Conservation (phyloP, 2,888 invertebrate species). For the Bugula neritina region DNA sequence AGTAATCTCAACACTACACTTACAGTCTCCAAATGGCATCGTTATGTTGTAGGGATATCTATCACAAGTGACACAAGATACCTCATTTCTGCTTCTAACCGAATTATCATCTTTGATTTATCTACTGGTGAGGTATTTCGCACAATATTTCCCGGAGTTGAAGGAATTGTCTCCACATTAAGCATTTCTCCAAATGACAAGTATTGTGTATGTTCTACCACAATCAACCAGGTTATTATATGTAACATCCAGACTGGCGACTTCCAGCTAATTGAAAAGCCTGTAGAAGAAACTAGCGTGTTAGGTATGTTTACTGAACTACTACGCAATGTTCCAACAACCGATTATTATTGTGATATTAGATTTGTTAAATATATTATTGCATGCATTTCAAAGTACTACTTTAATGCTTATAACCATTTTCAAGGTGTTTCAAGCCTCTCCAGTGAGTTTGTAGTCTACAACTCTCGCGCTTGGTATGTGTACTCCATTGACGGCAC, state of each 20-base stretch:
- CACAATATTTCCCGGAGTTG: constrained; percentile 76
- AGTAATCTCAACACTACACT: too few species aligned
- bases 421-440: constrained; percentile 64
- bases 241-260: constrained; percentile 91
- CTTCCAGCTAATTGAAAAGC: constrained; percentile 77
- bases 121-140: constrained; percentile 89
- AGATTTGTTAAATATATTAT: too few species aligned
- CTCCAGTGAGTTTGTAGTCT: constrained; percentile 70
- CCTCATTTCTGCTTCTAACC: constrained; percentile 90
- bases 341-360: too few species aligned
- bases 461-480: constrained; percentile 68
- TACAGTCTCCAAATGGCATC: too few species aligned
- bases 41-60: constrained; percentile 35
- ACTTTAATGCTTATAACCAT: too few species aligned
- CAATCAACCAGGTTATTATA: constrained; percentile 86
- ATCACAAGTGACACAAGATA: constrained; percentile 58
- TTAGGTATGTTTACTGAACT: neutral
- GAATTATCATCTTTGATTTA: constrained; percentile 94
- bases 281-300: constrained; percentile 60
- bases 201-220: constrained; percentile 90
- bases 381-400: neutral
- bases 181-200: constrained; percentile 90
- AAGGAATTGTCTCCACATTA: constrained; percentile 88
- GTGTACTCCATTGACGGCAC: constrained; percentile 59
- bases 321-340: too few species aligned